phyloP scores from a whole-genome alignment of 2,797 vertebrate genomes.

The Lerista edwardsae region DNA sequence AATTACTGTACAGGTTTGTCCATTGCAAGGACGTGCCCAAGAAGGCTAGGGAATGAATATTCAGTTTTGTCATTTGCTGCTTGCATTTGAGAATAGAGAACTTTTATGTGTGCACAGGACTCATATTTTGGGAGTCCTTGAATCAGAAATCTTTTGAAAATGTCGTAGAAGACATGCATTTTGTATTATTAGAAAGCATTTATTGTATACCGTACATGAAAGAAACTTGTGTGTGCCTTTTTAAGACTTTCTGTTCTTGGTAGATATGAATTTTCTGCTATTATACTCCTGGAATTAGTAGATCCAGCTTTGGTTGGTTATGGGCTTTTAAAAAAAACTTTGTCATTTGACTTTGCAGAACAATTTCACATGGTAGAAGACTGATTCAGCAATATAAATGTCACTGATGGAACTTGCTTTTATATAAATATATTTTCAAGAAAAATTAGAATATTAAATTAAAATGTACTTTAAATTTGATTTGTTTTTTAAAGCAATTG shows the following conservation, averaged over 20 bases:
- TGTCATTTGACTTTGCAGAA: too few relatives aligned
- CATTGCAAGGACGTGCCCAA: conserved; percentile 1
- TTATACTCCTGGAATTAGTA: neutral
- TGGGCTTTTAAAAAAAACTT: too few relatives aligned
- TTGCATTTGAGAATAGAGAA: neutral
- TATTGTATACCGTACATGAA: too few relatives aligned
- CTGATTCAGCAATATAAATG: too few relatives aligned
- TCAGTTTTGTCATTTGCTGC: neutral
- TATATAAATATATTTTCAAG: too few relatives aligned
- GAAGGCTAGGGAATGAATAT: neutral
- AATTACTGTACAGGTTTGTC: too few relatives aligned
- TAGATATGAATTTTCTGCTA: neutral
- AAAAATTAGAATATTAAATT: too few relatives aligned
- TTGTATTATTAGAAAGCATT: neutral
- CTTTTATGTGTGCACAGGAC: neutral
- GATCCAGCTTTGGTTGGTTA: neutral
- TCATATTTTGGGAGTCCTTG: neutral
- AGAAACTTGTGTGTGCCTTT: neutral
- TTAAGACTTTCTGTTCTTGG: neutral
- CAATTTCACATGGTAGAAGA: too few relatives aligned
- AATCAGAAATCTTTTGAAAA: neutral
- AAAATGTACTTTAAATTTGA: too few relatives aligned
- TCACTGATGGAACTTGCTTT: too few relatives aligned
- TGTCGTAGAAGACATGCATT: neutral
- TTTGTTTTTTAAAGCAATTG: too few relatives aligned